Evolutionary conservation across 1,140 invertebrate genomes (phyloP), one percentile per base, ranked within the genome.

Genomic region (Chlorops oryzae): DNA sequence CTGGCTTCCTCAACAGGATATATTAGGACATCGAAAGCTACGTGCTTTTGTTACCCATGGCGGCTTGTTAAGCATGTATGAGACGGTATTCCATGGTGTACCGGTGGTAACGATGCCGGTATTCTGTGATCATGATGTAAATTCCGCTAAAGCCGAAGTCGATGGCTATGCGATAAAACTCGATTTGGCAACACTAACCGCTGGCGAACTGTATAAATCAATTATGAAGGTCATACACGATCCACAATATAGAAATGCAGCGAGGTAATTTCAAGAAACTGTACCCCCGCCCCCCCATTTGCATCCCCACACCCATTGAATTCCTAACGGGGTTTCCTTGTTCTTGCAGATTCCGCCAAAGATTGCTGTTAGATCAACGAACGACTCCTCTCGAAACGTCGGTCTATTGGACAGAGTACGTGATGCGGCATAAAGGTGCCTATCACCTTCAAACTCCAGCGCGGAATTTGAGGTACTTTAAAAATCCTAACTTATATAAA

Each of bases 1-100:
- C 50, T 89, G 87, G 86, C 73, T 88, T 59, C 86, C 87, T 2
- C 87, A 89, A 67, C 85, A 88, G 65, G 86, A 90, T 63, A 76
- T 89, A 35, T 73, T 89, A 34, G 84, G 84, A 42, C 86, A 89
- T 66, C 76, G 77, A 13, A 85, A 84, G 58, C 77, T 86, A 7
- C 73, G 77, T 49, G 84, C 83, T 7, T 90, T 90, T 63, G 80
- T 91, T 9, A 88, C 85, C 3, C 88, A 90, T 63, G 85, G 86
- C 12, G 88, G 87, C 22, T 66, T 89, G 5, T 75, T 87, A 40
- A 86, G 86, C 55, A 80, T 87, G 65, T 85, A 83, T 63, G 88
- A 90, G 64, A 82, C 86, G 0, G 82, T 87, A 18, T 87, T 81
- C 66, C 83, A 86, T 59, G 86, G 80, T 5, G 81, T 86, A 0